Evolutionary conservation across 2,113 vertebrate species (phyloP).

Genomic region (Anguilla japonica): DNA sequence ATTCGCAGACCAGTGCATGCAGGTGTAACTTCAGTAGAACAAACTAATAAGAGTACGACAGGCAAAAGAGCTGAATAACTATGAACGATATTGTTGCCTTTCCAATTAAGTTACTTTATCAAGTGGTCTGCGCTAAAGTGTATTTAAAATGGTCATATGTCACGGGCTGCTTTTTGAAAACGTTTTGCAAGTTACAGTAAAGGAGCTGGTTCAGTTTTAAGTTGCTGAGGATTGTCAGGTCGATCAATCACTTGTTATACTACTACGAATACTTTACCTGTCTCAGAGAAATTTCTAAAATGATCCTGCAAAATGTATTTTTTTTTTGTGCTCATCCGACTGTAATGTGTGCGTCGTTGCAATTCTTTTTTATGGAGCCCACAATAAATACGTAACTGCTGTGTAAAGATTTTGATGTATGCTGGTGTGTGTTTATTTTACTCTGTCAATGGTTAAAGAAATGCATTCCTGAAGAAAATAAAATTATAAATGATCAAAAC

Average conservation of each 20-base stretch:
- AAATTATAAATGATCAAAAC: conserved; percentile 2
- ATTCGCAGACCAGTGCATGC: neutral
- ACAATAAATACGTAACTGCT: neutral
- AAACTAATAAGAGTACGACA: neutral
- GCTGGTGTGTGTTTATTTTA: neutral
- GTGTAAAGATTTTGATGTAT: neutral
- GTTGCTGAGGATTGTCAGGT: neutral
- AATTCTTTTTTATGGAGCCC: neutral
- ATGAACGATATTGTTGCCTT: neutral
- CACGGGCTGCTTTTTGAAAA: neutral
- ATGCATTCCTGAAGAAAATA: neutral
- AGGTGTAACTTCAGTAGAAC: neutral
- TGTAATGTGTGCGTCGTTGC: neutral
- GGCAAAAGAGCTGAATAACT: neutral
- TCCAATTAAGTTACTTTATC: neutral
- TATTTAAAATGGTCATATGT: neutral
- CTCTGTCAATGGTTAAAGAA: neutral
- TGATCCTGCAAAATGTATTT: neutral
- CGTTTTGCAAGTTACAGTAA: neutral
- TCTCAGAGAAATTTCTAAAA: neutral
- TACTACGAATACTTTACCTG: neutral
- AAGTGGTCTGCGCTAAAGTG: neutral
- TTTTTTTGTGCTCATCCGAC: neutral
- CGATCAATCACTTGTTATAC: neutral
- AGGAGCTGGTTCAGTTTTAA: neutral